Evolutionary conservation across 2,113 vertebrate species (phyloP).

Genomic region (Varanus salvator): DNA sequence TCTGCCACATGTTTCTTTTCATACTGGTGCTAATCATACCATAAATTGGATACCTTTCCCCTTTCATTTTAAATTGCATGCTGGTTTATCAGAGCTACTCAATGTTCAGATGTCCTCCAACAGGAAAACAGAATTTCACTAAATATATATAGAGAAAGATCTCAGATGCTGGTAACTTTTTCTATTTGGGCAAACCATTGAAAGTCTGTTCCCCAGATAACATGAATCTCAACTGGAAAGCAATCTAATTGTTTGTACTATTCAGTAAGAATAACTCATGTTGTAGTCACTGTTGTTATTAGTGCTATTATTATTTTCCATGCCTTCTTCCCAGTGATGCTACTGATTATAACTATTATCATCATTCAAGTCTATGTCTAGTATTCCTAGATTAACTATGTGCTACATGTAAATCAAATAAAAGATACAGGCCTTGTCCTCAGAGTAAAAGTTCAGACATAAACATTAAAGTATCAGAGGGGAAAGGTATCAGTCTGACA

Average conservation of each 20-base stretch:
- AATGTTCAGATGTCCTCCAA: not conserved
- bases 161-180: not conserved
- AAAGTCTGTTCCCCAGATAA: not conserved
- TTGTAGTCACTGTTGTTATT: not conserved
- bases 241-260: not conserved
- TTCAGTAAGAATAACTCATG: not conserved
- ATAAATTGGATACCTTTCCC: not conserved
- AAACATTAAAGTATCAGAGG: not conserved
- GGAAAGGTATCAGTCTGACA: not conserved
- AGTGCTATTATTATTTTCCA: not conserved
- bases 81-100: not conserved
- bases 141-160: accelerated
- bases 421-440: not conserved
- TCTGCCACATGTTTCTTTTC: slow-evolving; percentile 37
- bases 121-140: not conserved
- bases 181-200: not conserved
- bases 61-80: slow-evolving; percentile 9
- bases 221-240: not conserved
- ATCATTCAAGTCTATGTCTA: not conserved
- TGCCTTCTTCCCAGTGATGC: not conserved
- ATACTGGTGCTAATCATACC: not conserved
- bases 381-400: not conserved
- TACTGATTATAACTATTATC: not conserved
- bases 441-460: not conserved
- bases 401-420: not conserved